These are phyloP conservation scores for Austrolebias charrua DNA, from an alignment of 2,797 vertebrate species.

Conservation along the genomic window DNA sequence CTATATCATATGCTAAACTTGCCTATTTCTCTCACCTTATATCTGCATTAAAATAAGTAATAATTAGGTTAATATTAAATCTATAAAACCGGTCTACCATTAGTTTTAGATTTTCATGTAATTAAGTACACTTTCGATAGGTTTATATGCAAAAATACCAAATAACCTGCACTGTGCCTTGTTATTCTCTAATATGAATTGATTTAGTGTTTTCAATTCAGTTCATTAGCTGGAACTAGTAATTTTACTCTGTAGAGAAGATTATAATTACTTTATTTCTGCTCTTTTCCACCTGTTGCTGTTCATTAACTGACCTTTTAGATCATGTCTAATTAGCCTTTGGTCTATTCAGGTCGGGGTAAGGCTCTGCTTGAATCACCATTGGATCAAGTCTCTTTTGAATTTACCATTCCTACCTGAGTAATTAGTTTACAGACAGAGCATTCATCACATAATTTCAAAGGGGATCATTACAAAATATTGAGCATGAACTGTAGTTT, in stretches of 20 bases:
- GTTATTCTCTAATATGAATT: background rate
- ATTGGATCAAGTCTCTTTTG: constrained; percentile 6
- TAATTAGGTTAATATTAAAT: background rate
- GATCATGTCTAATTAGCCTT: constrained; percentile 21
- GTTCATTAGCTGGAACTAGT: constrained; percentile 3
- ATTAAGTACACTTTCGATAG: background rate
- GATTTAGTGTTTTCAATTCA: background rate
- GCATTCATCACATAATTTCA: constrained; percentile 1
- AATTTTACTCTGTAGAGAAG: background rate
- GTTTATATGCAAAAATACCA: background rate
- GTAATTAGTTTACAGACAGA: background rate
- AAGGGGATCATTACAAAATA: background rate
- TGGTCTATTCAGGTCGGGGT: constrained; percentile 9
- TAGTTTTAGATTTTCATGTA: background rate
- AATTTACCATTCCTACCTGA: constrained; percentile 4
- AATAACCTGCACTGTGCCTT: background rate
- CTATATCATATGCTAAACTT: background rate
- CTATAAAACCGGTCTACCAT: background rate
- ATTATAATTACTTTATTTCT: constrained; percentile 16
- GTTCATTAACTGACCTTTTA: constrained; percentile 20
- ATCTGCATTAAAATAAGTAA: background rate
- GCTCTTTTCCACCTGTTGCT: constrained; percentile 20
- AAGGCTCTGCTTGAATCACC: constrained; percentile 6
- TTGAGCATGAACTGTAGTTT: background rate
- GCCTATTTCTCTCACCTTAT: background rate